Evolutionary conservation across 2,113 vertebrate genomes (phyloP), one percentile per base, ranked within the genome.

Genomic region (Pungitius pungitius): DNA sequence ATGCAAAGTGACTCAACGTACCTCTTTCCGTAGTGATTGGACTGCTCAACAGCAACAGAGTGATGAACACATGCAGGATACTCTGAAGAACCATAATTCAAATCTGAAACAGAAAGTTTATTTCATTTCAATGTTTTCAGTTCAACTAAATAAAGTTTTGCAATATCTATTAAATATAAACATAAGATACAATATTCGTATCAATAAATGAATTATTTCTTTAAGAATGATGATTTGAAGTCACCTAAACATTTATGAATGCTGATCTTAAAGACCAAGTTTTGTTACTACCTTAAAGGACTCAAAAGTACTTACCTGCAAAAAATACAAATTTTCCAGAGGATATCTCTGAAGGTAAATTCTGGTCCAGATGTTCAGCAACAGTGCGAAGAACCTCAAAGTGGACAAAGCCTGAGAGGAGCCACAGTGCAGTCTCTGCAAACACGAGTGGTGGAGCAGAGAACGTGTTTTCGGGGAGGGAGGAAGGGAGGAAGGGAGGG

Each of bases 21-120:
- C 91, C 89, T 72, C 0, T 20, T 0, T 59, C 27, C n/a, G 20
- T 8, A 8, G 49, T 18, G 24, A 51, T 47, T 43, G n/a, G 4
- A 4, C 40, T n/a, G 30, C 37, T 54, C 77, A 90, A 78, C 64
- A 91, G 26, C 67, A 45, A 89, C 78, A 83, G 1, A 27, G 40
- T 49, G 35, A 85, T 2, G 7, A 85, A 78, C 3, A 75, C 33
- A 14, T 55, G 62, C 14, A 78, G 27, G 43, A 57, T 2, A 9
- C 69, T 80, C 37, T 69, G 30, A 33, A 27, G 11, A 47, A 74
- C 72, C 74, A 45, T 56, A 88, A 92, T 92, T 42, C 37, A 65
- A 78, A 47, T 75, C 78, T 88, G 60, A 6, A 75, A 69, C 24
- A 37, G 69, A 54, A 2, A 6, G 24, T 24, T 55, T 56, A 42